Evolutionary conservation across 2,888 invertebrate genomes (phyloP).

Genomic region (Pammene aurita): DNA sequence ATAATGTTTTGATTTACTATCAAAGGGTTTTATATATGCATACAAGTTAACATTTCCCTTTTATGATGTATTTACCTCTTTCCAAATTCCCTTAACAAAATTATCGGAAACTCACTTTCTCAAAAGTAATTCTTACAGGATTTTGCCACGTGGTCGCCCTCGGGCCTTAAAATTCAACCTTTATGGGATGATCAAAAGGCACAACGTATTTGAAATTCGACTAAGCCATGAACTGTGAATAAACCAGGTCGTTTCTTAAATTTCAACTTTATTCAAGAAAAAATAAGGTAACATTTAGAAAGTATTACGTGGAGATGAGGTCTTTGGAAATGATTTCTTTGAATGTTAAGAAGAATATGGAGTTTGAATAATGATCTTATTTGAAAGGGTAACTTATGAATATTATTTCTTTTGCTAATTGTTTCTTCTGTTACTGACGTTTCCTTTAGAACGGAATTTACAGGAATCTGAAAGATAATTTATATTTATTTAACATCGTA

Average conservation of each 20-base stretch:
- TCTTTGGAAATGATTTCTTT: neutral
- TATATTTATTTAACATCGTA: no score
- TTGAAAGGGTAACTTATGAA: conserved; percentile 23
- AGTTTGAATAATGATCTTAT: conserved; percentile 39
- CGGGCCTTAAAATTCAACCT: conserved; percentile 34
- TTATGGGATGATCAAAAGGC: conserved; percentile 37
- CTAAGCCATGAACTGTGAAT: conserved; percentile 19
- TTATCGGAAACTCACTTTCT: neutral
- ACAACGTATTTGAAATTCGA: conserved; percentile 40
- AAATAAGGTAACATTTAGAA: neutral
- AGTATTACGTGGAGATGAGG: neutral
- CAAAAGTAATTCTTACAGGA: neutral
- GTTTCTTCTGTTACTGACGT: neutral
- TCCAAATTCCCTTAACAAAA: no score
- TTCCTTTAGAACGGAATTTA: neutral
- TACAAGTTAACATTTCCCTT: no score
- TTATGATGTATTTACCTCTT: no score
- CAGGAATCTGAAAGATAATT: neutral
- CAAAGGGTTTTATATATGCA: no score
- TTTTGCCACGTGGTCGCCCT: conserved; percentile 3
- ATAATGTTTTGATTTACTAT: no score
- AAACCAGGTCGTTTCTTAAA: neutral
- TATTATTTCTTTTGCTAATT: conserved; percentile 15
- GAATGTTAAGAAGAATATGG: conserved; percentile 30
- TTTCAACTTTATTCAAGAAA: neutral